Evolutionary conservation across 2,113 vertebrate species (phyloP), one percentile per base, ranked within the genome.

Genomic region (Cyphomyrus plagiostoma): DNA sequence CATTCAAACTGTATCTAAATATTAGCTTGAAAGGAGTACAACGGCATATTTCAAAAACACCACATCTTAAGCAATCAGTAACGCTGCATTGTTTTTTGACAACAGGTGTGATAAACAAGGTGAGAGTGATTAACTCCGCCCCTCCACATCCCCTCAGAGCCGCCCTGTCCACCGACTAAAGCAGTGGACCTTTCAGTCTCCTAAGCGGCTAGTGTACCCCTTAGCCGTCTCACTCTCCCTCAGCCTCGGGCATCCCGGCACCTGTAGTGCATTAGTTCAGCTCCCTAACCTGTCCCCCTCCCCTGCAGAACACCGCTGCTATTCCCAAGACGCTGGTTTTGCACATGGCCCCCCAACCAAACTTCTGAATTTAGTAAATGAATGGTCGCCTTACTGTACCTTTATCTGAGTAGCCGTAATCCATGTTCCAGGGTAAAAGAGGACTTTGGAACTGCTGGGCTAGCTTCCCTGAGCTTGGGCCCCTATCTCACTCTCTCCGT

Each of bases 381-480:
- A 53, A 90, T 77, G 83, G 13, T 10, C 15, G 56, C 58, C 95
- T 92, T 95, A 96, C 82, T 23, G 39, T 84, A 84, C 95, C 96
- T 96, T 96, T 95, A 91, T 90, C 94, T 0, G 94, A 95, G 92
- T 0, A 94, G 92, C 93, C 95, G 82, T 89, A 93, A 86, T 94
- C 94, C 95, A 96, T 94, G 93, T 80, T 91, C 82, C 70, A 90
- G 74, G 91, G 89, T 87, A 48, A 39, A 90, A 23, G 52, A 91
- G 90, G 93, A 89, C 89, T 90, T 92, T 92, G 90, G 91, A 93
- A 90, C 92, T 45, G 62, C 82, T 53, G 30, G 86, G 52, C 88
- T 7, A 89, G 89, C 88, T 77, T 26, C 66, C 70, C 82, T 19
- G 0, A 87, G 30, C 39, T 89, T 88, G 35, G 50, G 1, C 23